A percentile compares a stretch with the other conserved stretches of the same genome.
Conservation (phyloP, 2,797 vertebrate genomes). For the Melanotaenia parkinsoni region DNA sequence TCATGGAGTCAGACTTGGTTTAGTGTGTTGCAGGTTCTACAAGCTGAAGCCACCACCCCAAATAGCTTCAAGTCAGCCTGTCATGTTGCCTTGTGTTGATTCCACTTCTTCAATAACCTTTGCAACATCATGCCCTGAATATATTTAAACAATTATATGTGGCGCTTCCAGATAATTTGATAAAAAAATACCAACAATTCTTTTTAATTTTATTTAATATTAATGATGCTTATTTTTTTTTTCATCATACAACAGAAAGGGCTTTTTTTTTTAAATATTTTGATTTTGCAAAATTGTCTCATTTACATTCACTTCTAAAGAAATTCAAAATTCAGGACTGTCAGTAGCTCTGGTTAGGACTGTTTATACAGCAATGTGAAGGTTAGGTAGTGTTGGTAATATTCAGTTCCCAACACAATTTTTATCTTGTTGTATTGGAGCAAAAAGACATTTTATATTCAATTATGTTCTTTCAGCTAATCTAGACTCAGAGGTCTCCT, state of each 20-base stretch:
- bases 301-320: background rate
- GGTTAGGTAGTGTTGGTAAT: background rate
- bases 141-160: no score
- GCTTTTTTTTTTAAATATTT: background rate
- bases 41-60: no score
- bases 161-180: no score
- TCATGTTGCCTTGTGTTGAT: no score
- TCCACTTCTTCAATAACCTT: no score
- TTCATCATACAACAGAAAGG: no score
- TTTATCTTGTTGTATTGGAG: background rate
- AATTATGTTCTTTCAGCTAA: background rate
- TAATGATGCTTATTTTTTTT: background rate
- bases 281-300: background rate
- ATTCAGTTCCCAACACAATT: background rate
- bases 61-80: no score
- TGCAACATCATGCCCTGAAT: no score
- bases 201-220: background rate
- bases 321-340: background rate
- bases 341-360: background rate
- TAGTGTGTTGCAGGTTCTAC: no score
- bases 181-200: background rate
- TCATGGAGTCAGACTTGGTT: no score
- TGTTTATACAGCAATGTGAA: background rate
- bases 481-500: constrained; percentile 11
- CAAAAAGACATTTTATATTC: background rate